phyloP scores from a whole-genome alignment of 2,797 vertebrate species.

The Graptemys geographica region DNA sequence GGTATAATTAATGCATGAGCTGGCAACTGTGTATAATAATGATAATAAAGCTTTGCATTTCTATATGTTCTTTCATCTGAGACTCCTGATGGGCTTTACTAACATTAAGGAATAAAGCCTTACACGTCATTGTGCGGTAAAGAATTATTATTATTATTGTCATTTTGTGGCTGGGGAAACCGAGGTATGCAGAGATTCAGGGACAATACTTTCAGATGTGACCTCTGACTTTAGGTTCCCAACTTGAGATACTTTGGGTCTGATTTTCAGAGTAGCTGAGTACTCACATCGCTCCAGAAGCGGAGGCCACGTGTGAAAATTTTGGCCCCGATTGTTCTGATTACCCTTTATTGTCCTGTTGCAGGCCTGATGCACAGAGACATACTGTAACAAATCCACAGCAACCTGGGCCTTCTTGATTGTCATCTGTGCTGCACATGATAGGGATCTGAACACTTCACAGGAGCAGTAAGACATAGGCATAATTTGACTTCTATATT shows the following conservation, averaged over 20 bases:
- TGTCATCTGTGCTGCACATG: fast-evolving
- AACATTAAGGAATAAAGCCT: neutral
- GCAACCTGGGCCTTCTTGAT: neutral
- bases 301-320: neutral
- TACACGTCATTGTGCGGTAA: neutral
- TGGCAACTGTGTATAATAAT: neutral
- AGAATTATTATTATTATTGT: too few relatives aligned
- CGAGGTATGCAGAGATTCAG: neutral
- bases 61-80: neutral
- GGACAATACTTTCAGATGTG: too few relatives aligned
- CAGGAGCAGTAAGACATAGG: neutral
- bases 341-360: neutral
- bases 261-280: neutral
- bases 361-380: neutral
- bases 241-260: neutral
- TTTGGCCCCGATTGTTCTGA: neutral
- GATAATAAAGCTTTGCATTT: neutral
- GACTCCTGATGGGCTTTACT: neutral
- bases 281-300: neutral
- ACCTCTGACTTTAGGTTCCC: neutral
- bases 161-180: neutral
- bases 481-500: too few relatives aligned
- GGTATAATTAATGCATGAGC: neutral
- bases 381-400: neutral
- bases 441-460: neutral